A percentile compares a stretch with the other conserved stretches of the same genome.
Evolutionary conservation across 2,113 vertebrate genomes (phyloP).

Genomic region (Euleptes europaea): DNA sequence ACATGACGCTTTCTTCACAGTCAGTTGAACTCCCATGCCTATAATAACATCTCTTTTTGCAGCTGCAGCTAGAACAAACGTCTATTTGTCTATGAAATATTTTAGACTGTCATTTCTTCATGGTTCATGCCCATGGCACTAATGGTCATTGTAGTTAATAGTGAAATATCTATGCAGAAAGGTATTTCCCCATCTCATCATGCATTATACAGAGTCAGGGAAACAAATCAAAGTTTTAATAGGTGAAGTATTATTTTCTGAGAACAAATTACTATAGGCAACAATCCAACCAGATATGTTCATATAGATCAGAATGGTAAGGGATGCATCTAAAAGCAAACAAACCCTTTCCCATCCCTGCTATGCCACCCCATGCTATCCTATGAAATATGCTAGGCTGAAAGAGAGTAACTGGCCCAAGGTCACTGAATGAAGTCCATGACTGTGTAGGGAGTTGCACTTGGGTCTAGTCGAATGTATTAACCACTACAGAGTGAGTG

Average conservation of each 20-base stretch:
- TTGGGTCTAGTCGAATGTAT: too few species aligned
- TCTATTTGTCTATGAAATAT: slow-evolving; percentile 49
- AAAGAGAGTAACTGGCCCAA: too few species aligned
- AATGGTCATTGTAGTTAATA: slow-evolving; percentile 35
- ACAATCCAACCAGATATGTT: not conserved
- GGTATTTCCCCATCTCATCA: not conserved
- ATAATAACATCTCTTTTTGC: slow-evolving; percentile 38
- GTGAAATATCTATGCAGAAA: slow-evolving; percentile 28
- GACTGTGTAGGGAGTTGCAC: too few species aligned
- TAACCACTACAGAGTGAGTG: too few species aligned
- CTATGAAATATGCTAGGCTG: too few species aligned
- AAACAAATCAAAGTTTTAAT: not conserved
- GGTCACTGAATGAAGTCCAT: too few species aligned
- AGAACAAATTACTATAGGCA: not conserved
- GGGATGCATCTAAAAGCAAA: not conserved
- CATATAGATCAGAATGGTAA: not conserved
- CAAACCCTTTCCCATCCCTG: not conserved
- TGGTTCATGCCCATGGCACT: slow-evolving; percentile 31
- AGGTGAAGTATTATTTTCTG: not conserved
- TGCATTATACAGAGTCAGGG: not conserved
- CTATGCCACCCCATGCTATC: not conserved
- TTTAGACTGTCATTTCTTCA: slow-evolving; percentile 52
- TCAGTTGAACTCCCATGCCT: slow-evolving; percentile 50
- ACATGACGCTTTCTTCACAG: slow-evolving; percentile 49
- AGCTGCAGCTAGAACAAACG: slow-evolving; percentile 48